Percentiles rank a stretch among this genome's conserved stretches.
Conservation (phyloP, 2,113 vertebrate species). For the Heterotis niloticus region DNA sequence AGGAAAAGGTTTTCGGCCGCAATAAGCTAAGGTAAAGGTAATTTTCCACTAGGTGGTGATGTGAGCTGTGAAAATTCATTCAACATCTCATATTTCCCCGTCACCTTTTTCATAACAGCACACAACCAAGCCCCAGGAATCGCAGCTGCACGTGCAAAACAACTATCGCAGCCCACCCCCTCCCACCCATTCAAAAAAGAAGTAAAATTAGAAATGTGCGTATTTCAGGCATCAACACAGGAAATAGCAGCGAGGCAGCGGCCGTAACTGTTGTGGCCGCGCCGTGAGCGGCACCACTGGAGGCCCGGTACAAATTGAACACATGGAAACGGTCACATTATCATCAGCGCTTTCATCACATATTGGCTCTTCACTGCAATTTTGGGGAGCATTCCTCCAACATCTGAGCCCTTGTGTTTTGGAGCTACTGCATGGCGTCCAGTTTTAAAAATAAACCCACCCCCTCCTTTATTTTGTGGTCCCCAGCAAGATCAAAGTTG, state of each 20-base stretch:
- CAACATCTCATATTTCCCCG: no score
- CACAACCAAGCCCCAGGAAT: no score
- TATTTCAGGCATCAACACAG: neutral
- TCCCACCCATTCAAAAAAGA: neutral
- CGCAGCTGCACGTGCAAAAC: no score
- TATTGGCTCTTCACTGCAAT: neutral
- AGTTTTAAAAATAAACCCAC: no score
- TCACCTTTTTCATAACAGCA: no score
- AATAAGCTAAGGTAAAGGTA: no score
- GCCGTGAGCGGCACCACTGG: no score
- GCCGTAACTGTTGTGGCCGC: neutral
- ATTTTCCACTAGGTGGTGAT: no score
- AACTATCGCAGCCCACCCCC: no score
- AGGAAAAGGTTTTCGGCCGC: no score
- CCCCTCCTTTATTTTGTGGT: neutral
- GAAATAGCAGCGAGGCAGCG: neutral
- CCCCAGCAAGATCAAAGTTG: neutral
- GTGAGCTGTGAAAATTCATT: no score
- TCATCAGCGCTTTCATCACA: constrained; percentile 1
- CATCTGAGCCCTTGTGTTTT: neutral
- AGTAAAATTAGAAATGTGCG: neutral
- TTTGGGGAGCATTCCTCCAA: neutral
- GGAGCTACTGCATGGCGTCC: neutral
- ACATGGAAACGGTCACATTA: neutral
- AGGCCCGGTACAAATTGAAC: neutral